Evolutionary conservation across 2,888 invertebrate species (phyloP).

Genomic region (Sclerodermus sp.): DNA sequence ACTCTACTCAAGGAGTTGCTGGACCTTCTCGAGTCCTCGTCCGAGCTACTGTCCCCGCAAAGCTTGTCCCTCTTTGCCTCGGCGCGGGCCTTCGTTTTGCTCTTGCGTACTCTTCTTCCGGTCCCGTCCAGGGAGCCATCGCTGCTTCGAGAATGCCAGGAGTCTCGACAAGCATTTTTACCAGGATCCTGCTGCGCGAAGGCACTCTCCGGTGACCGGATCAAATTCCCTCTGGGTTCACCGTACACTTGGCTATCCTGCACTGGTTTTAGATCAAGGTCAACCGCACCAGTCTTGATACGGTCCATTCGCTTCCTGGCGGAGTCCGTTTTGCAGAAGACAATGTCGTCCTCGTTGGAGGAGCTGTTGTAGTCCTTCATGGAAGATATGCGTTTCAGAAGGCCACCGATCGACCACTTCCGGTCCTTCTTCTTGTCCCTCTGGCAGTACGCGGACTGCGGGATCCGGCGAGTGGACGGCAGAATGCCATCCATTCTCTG

Average conservation of each 20-base stretch:
- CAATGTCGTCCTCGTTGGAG: constrained; percentile 61
- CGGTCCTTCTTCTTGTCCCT: constrained; percentile 65
- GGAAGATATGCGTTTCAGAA: constrained; percentile 76
- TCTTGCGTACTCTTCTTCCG: constrained; percentile 63
- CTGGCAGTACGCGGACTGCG: constrained; percentile 18
- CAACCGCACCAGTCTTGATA: neutral
- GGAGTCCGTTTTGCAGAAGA: constrained; percentile 25
- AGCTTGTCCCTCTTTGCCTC: constrained; percentile 67
- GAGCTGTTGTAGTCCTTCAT: constrained; percentile 65
- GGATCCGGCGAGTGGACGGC: constrained; percentile 32
- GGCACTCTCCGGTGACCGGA: no score
- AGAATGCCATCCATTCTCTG: constrained; percentile 35
- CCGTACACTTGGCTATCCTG: constrained; percentile 2
- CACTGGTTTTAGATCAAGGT: constrained; percentile 18
- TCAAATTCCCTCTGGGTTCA: no score
- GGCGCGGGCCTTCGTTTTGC: constrained; percentile 67
- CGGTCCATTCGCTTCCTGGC: neutral
- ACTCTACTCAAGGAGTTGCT: constrained; percentile 67
- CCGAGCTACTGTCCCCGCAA: constrained; percentile 69
- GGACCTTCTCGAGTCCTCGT: constrained; percentile 69
- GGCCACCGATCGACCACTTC: constrained; percentile 81
- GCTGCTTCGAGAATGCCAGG: constrained; percentile 45
- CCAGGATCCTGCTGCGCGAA: no score
- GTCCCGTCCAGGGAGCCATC: constrained; percentile 61
- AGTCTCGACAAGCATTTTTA: constrained; percentile 26